Conservation (phyloP, 2,797 vertebrate species). For the Enteromius afrohamiltoni region DNA sequence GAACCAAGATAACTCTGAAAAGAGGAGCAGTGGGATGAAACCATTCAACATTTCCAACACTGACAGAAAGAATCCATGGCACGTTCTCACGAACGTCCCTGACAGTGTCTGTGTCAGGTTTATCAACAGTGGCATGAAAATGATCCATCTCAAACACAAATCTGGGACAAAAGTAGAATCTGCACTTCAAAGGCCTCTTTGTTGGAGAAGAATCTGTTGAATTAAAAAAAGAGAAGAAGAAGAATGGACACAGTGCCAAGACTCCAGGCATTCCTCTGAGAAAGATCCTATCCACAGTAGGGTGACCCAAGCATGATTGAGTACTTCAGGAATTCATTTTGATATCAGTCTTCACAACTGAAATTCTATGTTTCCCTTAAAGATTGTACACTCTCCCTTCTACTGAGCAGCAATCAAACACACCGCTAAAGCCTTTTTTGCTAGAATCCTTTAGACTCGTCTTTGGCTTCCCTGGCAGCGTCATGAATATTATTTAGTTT, state of each 20-base stretch:
- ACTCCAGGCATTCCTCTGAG: conserved; percentile 52
- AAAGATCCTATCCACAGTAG: conserved; percentile 67
- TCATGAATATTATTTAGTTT: conserved; percentile 42
- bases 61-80: conserved; percentile 66
- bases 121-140: conserved; percentile 52
- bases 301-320: conserved; percentile 57
- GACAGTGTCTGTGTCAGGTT: conserved; percentile 66
- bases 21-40: conserved; percentile 45
- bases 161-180: conserved; percentile 62
- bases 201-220: conserved; percentile 71
- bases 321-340: conserved; percentile 62
- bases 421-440: conserved; percentile 63
- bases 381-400: conserved; percentile 57
- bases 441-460: conserved; percentile 67
- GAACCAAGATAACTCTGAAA: conserved; percentile 64
- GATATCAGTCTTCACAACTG: conserved; percentile 64
- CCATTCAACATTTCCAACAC: conserved; percentile 68
- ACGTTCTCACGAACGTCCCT: conserved; percentile 68
- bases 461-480: conserved; percentile 73
- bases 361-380: conserved; percentile 56
- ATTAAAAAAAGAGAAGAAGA: conserved; percentile 31
- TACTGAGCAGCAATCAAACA: conserved; percentile 61
- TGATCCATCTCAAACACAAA: conserved; percentile 55
- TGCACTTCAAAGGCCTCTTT: conserved; percentile 79
- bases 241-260: conserved; percentile 62